Base-by-base conservation (phyloP, 1,140 invertebrate species). In the Drosophila ambigua region DNA sequence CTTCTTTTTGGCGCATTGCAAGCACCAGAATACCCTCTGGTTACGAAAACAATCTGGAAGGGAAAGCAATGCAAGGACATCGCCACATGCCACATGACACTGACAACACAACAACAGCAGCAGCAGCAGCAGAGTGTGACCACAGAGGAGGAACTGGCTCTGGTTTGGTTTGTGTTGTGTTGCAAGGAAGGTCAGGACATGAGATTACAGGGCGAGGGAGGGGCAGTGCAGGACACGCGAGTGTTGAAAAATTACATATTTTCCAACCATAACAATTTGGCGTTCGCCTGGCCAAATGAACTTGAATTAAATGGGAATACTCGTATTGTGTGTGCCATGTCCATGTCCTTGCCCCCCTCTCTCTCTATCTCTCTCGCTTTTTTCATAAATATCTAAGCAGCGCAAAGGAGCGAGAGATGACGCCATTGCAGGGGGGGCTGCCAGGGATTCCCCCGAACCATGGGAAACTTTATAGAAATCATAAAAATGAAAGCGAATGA, bases 331-430 rank as follows among this genome's bases (percentile, higher is more conserved):
- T 55, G 20, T 20, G 20, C 43, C 62, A 15, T 55, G 66, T 39
- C 15, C 28, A 1, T 20, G 50, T 20, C 31, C 15, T 2, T 52
- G 50, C 11, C 15, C 26, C 35, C 2, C 31, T 43, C 7, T 24
- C 1, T 52, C 26, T 13, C 2, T 39, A 20, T 20, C 16, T 5
- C 13, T 52, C 43, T 43, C 5, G 23, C 41, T 44, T n/a, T 8
- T 69, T 74, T 78, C 57, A 74, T 83, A 83, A 83, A 82, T 82
- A 82, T 81, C 74, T 64, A 62, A 81, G 68, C 52, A 82, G 67
- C 45, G n/a, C 26, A 50, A 35, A 55, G 11, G 1, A 13, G 35
- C 13, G 11, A 39, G 4, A 39, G 50, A 77, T 81, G 78, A 81
- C 79, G 78, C 54, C 45, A 80, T 76, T 64, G 48, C 23, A 9